phyloP scores from a whole-genome alignment of 2,888 invertebrate species.

The Oscheius onirici region DNA sequence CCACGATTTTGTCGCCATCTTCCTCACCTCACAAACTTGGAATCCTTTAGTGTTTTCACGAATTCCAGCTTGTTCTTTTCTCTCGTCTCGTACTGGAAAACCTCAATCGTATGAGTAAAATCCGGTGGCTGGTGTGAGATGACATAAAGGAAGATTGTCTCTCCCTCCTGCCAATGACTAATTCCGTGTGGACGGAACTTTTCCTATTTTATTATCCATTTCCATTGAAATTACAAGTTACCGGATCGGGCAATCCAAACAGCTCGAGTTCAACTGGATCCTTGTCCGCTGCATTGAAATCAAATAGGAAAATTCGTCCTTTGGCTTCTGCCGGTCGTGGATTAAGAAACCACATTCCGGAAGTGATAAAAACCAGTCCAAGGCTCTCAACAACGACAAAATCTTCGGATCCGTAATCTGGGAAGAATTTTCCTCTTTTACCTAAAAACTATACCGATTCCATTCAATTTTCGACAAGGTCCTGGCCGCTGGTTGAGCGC shows the following conservation, averaged over 20 bases:
- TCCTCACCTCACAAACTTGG: conserved; percentile 40
- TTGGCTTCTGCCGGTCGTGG: conserved; percentile 14
- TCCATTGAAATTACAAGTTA: background rate
- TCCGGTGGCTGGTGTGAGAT: conserved; percentile 38
- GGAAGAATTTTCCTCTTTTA: conserved; percentile 16
- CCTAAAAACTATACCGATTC: no score
- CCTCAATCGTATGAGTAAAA: conserved; percentile 46
- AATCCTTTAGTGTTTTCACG: conserved; percentile 42
- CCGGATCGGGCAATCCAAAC: background rate
- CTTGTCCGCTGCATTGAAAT: conserved; percentile 32
- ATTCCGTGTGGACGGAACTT: conserved; percentile 56
- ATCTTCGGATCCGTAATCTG: conserved; percentile 56
- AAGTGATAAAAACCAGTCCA: conserved; percentile 50
- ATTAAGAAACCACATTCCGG: conserved; percentile 49
- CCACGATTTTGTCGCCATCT: background rate
- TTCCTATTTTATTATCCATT: conserved; percentile 15
- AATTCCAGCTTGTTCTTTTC: conserved; percentile 36
- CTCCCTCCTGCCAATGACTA: conserved; percentile 41
- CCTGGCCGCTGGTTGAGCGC: conserved; percentile 50
- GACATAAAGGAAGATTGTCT: conserved; percentile 47
- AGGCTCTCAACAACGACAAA: conserved; percentile 40
- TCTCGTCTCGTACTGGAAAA: conserved; percentile 43
- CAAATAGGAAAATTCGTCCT: conserved; percentile 49
- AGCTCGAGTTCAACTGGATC: background rate
- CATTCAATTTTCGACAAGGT: conserved; percentile 40